Conservation (phyloP, 2,888 invertebrate species). For the Pachycephus smyrnensis region DNA sequence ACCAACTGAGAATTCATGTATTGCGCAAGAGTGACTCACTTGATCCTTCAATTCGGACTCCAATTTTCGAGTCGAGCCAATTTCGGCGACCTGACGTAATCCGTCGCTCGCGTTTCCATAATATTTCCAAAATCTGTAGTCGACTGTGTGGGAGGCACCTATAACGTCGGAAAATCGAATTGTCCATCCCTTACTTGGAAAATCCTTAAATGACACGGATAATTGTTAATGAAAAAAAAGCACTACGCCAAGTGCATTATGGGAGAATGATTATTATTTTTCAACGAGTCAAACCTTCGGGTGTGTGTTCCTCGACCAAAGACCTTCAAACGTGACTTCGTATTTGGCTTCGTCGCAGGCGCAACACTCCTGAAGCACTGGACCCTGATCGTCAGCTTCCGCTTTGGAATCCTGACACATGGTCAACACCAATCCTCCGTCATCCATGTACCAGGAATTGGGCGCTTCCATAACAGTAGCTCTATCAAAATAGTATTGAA, state of each 20-base stretch:
- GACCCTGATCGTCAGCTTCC: conserved; percentile 69
- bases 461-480: conserved; percentile 88
- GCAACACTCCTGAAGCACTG: conserved; percentile 77
- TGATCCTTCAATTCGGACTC: conserved; percentile 91
- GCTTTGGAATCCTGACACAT: conserved; percentile 82
- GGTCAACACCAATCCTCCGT: conserved; percentile 82
- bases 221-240: conserved; percentile 25
- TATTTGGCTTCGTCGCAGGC: conserved; percentile 98
- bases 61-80: conserved; percentile 88
- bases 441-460: conserved; percentile 90
- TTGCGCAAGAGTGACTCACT: conserved; percentile 63
- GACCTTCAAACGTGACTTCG: conserved; percentile 88
- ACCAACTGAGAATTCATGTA: background rate
- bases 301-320: conserved; percentile 96
- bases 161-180: conserved; percentile 98
- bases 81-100: conserved; percentile 88
- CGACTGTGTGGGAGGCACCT: conserved; percentile 91
- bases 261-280: conserved; percentile 2
- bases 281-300: conserved; percentile 74
- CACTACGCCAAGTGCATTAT: background rate
- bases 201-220: conserved; percentile 70
- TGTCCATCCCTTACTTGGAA: conserved; percentile 89
- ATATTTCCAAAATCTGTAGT: conserved; percentile 93
- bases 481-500: conserved; percentile 65
- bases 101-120: conserved; percentile 90